A percentile compares a stretch with the other conserved stretches of the same genome.
Conservation (phyloP, 2,888 invertebrate species). For the Lysandra bellargus region DNA sequence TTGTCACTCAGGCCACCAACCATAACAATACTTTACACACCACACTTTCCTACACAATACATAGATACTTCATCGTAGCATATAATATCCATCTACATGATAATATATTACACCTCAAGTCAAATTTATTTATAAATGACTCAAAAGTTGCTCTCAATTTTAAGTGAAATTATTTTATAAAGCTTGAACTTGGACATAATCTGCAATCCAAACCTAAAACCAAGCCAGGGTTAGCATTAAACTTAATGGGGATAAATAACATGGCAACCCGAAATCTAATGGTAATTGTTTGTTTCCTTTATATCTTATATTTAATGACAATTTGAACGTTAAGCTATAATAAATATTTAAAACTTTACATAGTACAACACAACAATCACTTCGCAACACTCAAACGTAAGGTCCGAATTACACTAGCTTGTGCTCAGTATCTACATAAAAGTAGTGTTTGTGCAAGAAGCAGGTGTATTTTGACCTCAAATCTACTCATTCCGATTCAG, state of each 20-base stretch:
- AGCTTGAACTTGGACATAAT: background rate
- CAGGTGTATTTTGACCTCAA: conserved; percentile 27
- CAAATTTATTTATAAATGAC: background rate
- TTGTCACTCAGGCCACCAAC: background rate
- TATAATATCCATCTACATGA: conserved; percentile 1
- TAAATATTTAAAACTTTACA: conserved; percentile 14
- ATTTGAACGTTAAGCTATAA: conserved; percentile 9
- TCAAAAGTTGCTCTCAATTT: background rate
- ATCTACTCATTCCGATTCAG: conserved; percentile 11
- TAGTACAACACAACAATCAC: conserved; percentile 13
- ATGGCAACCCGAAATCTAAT: background rate
- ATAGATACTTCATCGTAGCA: background rate
- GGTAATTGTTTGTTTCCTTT: conserved; percentile 11
- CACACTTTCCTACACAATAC: conserved; percentile 10
- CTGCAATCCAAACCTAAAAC: background rate
- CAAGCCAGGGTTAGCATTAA: background rate
- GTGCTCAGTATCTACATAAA: conserved; percentile 18
- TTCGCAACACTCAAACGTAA: conserved; percentile 17
- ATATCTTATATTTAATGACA: conserved; percentile 9
- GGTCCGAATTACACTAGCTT: conserved; percentile 25
- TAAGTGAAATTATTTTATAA: background rate
- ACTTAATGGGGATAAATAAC: background rate
- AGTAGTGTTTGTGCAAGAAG: conserved; percentile 13
- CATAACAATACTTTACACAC: conserved; percentile 20
- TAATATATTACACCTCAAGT: background rate